Base-by-base conservation (phyloP, 2,797 vertebrate genomes). In the Mergus octosetaceus region DNA sequence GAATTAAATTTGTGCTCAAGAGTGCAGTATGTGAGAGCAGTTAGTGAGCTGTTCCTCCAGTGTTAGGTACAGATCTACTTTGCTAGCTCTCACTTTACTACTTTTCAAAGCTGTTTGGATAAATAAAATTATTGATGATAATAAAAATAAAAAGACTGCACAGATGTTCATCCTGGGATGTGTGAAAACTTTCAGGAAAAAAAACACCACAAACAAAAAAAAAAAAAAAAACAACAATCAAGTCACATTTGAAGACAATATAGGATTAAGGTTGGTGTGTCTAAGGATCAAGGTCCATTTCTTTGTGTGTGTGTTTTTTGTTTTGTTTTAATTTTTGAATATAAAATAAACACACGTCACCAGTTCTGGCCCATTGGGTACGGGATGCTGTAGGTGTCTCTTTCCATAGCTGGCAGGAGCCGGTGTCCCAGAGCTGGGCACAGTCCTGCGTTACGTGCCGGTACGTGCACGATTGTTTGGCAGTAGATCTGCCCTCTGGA, bases 1-100 rank as follows among this genome's bases (percentile, higher is more conserved):
- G 94, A 94, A 93, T 96, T 91, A 94, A 87, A 95, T 93, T 96
- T 96, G 72, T 94, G 86, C 82, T 92, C 78, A 62, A 85, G 82
- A 86, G 89, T 72, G 68, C 65, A 70, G 93, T 84, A 77, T 89
- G 78, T 60, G 94, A 62, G 85, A 96, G 54, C 22, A 2, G 79
- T 85, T 77, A 75, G 76, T 34, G 75, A 95, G 72, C 85, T 95
- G 45, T 91, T 93, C 22, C 22, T 87, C 61, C 89, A 69, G 74
- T 66, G 58, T 58, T 83, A 47, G 54, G 34, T 89, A 89, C 61
- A 80, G 57, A 80, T 82, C 32, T 90, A 6, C 53, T 95, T 76
- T 34, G 20, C 65, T 77, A n/a, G 49, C 14, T 95, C 13, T 45
- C 38, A 39, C 60, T 68, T 36, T 1, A 2, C 60, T 70, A 43